A percentile compares a stretch with the other conserved stretches of the same genome.
These are phyloP conservation scores for Drosophila gunungcola DNA, from an alignment of 1,140 invertebrate species.

Conservation along the genomic window DNA sequence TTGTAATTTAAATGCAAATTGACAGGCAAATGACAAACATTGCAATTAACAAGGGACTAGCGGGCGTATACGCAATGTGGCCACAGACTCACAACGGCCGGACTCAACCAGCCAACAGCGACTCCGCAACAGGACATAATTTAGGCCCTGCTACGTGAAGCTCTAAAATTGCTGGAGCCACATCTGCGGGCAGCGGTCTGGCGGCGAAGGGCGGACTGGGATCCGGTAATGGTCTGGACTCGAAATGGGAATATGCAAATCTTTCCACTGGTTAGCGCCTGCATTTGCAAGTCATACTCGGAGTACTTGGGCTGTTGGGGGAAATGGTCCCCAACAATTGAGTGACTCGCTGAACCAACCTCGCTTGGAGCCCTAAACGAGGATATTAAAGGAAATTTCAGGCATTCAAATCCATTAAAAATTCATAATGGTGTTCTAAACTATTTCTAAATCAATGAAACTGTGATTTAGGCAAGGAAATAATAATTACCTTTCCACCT, in stretches of 20 bases:
- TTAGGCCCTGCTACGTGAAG: slow-evolving; percentile 56
- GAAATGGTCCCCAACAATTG: slow-evolving; percentile 22
- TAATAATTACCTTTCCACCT: too few relatives aligned
- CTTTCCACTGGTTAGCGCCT: slow-evolving; percentile 51
- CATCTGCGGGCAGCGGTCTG: slow-evolving; percentile 13
- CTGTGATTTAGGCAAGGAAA: too few relatives aligned
- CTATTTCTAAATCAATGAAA: background rate
- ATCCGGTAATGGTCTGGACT: slow-evolving; percentile 31
- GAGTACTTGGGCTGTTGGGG: slow-evolving; percentile 3
- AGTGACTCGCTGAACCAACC: slow-evolving; percentile 17
- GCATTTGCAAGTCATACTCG: slow-evolving; percentile 54
- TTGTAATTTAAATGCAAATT: slow-evolving; percentile 84
- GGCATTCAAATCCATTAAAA: background rate
- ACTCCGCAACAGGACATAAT: slow-evolving; percentile 57
- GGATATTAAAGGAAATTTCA: slow-evolving; percentile 7
- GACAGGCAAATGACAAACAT: slow-evolving; percentile 80
- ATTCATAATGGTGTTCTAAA: background rate
- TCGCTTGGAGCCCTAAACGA: background rate
- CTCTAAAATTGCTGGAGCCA: slow-evolving; percentile 30
- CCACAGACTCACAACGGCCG: slow-evolving; percentile 44
- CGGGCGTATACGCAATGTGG: slow-evolving; percentile 73
- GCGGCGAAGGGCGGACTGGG: background rate
- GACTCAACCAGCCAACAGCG: slow-evolving; percentile 35
- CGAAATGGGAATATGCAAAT: slow-evolving; percentile 57
- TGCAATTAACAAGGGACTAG: slow-evolving; percentile 81